Percentiles rank a stretch among this genome's conserved stretches.
Evolutionary conservation across 2,797 vertebrate species (phyloP).

Genomic region (Pelobates cultripes): DNA sequence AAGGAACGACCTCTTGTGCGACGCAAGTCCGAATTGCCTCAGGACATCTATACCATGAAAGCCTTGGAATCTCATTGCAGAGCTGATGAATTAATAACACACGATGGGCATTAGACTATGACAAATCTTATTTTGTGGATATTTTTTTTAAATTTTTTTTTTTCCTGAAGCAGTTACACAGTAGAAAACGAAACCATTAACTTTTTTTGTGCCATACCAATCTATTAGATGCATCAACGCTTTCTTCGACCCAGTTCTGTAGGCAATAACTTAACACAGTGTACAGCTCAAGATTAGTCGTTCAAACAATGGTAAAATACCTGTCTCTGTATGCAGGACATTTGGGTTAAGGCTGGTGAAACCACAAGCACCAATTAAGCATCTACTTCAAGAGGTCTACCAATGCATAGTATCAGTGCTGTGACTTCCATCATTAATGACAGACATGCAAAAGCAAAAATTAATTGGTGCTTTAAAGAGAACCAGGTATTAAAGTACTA

Average conservation of each 20-base stretch:
- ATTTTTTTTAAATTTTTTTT: slow-evolving; percentile 44
- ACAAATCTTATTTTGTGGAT: slow-evolving; percentile 63
- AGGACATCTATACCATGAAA: slow-evolving; percentile 98
- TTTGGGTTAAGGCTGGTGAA: slow-evolving; percentile 55
- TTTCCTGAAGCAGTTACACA: slow-evolving; percentile 74
- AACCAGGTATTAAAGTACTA: not conserved
- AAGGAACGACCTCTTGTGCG: slow-evolving; percentile 89
- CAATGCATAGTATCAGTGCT: slow-evolving; percentile 33
- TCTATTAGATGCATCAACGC: slow-evolving; percentile 77
- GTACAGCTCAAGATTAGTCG: slow-evolving; percentile 75
- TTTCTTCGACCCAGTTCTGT: slow-evolving; percentile 74
- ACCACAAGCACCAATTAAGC: slow-evolving; percentile 42
- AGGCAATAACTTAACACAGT: slow-evolving; percentile 75
- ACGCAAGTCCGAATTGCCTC: slow-evolving; percentile 96
- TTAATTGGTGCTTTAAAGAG: slow-evolving; percentile 59
- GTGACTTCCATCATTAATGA: slow-evolving; percentile 34
- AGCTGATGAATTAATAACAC: slow-evolving; percentile 90
- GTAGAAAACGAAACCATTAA: slow-evolving; percentile 71
- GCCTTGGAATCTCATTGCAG: slow-evolving; percentile 97
- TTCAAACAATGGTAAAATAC: slow-evolving; percentile 90
- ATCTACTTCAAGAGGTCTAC: slow-evolving; percentile 26
- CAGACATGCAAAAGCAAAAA: slow-evolving; percentile 34
- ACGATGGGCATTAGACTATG: slow-evolving; percentile 88
- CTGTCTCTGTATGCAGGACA: slow-evolving; percentile 61
- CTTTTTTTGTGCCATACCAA: slow-evolving; percentile 83